Conservation (phyloP, 2,888 invertebrate species). For the Drosophila maculinotata region DNA sequence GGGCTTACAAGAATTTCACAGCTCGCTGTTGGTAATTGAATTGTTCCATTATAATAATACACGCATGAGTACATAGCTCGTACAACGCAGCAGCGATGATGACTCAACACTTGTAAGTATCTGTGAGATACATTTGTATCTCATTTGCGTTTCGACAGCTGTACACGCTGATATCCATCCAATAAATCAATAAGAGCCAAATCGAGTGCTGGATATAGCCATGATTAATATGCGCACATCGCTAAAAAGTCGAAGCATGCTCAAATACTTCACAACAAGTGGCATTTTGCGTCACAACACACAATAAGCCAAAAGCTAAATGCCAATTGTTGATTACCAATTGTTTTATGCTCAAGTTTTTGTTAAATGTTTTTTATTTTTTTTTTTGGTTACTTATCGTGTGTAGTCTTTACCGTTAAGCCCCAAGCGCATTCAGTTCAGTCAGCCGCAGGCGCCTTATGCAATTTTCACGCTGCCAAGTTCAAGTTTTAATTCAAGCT, state of each 20-base stretch:
- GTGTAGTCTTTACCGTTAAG: constrained; percentile 36
- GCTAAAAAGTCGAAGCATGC: constrained; percentile 35
- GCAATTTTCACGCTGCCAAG: constrained; percentile 61
- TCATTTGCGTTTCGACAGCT: constrained; percentile 50
- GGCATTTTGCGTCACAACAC: constrained; percentile 71
- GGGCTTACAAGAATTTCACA: constrained; percentile 53
- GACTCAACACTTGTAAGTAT: constrained; percentile 68
- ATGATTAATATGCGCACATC: constrained; percentile 45
- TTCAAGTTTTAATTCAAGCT: constrained; percentile 74
- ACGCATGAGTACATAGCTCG: constrained; percentile 19
- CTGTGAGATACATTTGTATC: constrained; percentile 60
- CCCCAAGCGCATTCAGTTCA: constrained; percentile 17
- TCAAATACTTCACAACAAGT: constrained; percentile 67
- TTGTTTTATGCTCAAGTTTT: constrained; percentile 42
- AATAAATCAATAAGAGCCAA: constrained; percentile 68
- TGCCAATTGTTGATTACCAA: constrained; percentile 39
- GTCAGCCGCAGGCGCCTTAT: constrained; percentile 42
- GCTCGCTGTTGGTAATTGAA: constrained; percentile 68
- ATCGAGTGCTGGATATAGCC: constrained; percentile 46
- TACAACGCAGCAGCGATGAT: constrained; percentile 35
- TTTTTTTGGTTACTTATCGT: constrained; percentile 27
- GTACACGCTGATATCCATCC: constrained; percentile 18
- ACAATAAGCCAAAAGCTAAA: constrained; percentile 34
- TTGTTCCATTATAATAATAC: constrained; percentile 68
- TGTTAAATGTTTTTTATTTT: constrained; percentile 4